A percentile compares a stretch with the other conserved stretches of the same genome.
Evolutionary conservation across 2,113 vertebrate species (phyloP).

Genomic region (Neotoma lepida): DNA sequence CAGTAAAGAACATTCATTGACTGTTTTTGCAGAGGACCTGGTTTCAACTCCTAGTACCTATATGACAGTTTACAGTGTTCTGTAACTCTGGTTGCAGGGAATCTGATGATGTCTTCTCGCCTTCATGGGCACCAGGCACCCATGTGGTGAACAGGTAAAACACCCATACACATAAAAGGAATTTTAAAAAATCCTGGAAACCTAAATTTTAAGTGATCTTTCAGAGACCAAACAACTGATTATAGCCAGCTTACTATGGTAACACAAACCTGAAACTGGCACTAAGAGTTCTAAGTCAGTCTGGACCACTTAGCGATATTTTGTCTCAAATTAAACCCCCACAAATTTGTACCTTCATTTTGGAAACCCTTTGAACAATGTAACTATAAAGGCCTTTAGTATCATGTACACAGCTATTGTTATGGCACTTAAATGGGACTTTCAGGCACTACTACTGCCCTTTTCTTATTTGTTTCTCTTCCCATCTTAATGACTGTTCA

Average conservation of each 20-base stretch:
- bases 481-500: background rate
- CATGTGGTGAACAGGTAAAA: background rate
- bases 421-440: background rate
- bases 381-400: background rate
- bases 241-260: background rate
- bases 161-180: background rate
- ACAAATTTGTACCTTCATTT: background rate
- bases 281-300: background rate
- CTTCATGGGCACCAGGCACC: background rate
- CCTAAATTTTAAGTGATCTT: slow-evolving; percentile 14
- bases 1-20: background rate
- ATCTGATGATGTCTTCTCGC: background rate
- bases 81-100: background rate
- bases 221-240: background rate
- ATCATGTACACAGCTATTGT: background rate
- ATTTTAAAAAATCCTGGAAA: background rate
- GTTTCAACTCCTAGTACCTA: background rate
- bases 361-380: background rate
- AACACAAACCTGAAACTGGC: too few species aligned
- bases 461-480: background rate
- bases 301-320: too few species aligned
- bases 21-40: background rate
- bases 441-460: too few species aligned
- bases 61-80: background rate
- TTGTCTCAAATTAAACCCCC: background rate